A percentile compares a stretch with the other conserved stretches of the same genome.
phyloP scores from a whole-genome alignment of 1,140 invertebrate genomes.

The Drosophila lacertosa region DNA sequence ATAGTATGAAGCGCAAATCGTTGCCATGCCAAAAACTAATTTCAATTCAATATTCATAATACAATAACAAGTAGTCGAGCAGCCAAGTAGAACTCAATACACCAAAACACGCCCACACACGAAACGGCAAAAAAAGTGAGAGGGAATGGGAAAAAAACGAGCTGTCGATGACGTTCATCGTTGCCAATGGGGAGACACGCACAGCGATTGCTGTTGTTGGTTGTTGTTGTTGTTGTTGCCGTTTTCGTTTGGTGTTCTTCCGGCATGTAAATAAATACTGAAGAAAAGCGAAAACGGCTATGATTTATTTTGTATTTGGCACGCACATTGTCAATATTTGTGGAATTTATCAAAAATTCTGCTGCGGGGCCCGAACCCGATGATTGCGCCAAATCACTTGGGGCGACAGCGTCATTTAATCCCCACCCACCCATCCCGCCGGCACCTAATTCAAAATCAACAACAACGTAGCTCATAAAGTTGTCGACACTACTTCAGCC shows the following conservation, averaged over 20 bases:
- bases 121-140: not conserved
- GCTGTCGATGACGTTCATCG: conserved; percentile 75
- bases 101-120: conserved; percentile 20
- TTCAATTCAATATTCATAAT: conserved; percentile 64
- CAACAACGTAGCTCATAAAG: conserved; percentile 50
- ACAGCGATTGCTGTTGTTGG: conserved; percentile 37
- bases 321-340: conserved; percentile 80
- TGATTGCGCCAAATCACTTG: conserved; percentile 44
- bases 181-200: conserved; percentile 41
- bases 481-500: conserved; percentile 66
- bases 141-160: conserved; percentile 40
- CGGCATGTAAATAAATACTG: conserved; percentile 80
- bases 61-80: conserved; percentile 40
- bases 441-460: not conserved
- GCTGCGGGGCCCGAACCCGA: conserved; percentile 13
- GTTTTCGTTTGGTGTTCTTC: conserved; percentile 62
- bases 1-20: conserved; percentile 47
- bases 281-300: conserved; percentile 67
- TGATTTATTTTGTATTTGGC: conserved; percentile 80
- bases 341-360: conserved; percentile 73
- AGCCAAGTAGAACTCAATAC: conserved; percentile 40
- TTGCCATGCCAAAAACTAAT: conserved; percentile 56
- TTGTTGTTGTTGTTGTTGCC: conserved; percentile 43
- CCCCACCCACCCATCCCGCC: not conserved
- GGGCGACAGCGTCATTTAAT: conserved; percentile 6